These are phyloP conservation scores for Dicyrtoma fusca DNA, from an alignment of 2,888 invertebrate species.

Conservation along the genomic window DNA sequence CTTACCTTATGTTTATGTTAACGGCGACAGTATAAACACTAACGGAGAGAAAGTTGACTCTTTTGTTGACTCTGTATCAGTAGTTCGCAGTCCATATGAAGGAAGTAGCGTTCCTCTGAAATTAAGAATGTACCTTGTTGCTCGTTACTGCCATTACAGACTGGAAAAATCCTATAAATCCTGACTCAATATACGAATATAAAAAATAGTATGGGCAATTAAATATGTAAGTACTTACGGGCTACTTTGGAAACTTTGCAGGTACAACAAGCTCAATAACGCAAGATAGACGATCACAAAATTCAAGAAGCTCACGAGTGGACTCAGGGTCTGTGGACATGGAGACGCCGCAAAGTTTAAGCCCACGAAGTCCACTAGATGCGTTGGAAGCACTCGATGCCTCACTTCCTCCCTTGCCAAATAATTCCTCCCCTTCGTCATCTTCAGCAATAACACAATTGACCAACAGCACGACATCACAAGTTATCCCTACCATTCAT, in stretches of 20 bases:
- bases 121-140: too few species aligned
- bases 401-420: slow-evolving; percentile 51
- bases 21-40: too few species aligned
- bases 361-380: slow-evolving; percentile 59
- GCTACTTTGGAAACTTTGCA: not conserved
- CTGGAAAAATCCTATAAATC: too few species aligned
- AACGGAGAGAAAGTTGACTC: too few species aligned
- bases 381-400: slow-evolving; percentile 55
- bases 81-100: too few species aligned
- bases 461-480: slow-evolving; percentile 59
- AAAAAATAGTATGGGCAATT: too few species aligned
- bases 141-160: too few species aligned
- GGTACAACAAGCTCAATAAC: slow-evolving; percentile 21
- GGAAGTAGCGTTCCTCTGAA: too few species aligned
- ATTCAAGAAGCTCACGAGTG: slow-evolving; percentile 58
- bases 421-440: slow-evolving; percentile 61
- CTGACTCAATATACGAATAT: too few species aligned
- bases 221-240: too few species aligned
- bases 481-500: slow-evolving; percentile 61
- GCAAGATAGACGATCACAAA: slow-evolving; percentile 20
- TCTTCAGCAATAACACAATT: slow-evolving; percentile 23
- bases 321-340: slow-evolving; percentile 60
- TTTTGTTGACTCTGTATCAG: too few species aligned
- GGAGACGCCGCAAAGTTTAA: slow-evolving; percentile 59
- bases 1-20: too few species aligned